phyloP scores from a whole-genome alignment of 1,140 invertebrate genomes.

The Sarcophaga peregrina region DNA sequence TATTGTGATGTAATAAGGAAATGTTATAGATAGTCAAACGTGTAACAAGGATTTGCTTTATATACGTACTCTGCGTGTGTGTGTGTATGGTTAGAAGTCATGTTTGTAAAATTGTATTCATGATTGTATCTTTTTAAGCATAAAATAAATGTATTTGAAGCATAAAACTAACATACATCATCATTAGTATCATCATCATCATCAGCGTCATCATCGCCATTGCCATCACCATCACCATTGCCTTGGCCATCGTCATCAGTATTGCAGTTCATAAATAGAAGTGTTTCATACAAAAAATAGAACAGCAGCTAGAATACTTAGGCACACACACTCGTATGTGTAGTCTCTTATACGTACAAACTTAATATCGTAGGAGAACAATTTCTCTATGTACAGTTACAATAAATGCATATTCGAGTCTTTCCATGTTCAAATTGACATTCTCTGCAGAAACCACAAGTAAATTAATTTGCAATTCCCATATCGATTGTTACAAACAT shows the following conservation, averaged over 20 bases:
- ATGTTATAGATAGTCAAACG: background rate
- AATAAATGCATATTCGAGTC: background rate
- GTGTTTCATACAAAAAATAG: background rate
- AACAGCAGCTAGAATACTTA: background rate
- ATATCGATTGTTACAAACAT: too few relatives aligned
- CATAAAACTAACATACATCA: slow-evolving; percentile 35
- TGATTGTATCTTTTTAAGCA: background rate
- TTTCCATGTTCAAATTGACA: background rate
- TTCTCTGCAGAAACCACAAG: background rate
- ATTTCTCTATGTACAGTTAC: too few relatives aligned
- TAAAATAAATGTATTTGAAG: slow-evolving; percentile 37
- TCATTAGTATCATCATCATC: background rate
- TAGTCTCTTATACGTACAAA: background rate
- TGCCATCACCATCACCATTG: background rate
- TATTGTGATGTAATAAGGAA: slow-evolving; percentile 11
- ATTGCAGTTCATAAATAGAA: slow-evolving; percentile 6
- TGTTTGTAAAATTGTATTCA: slow-evolving; percentile 9
- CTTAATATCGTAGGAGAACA: too few relatives aligned
- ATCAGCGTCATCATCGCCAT: background rate
- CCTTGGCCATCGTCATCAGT: background rate
- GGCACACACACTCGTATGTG: background rate
- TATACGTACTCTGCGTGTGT: background rate
- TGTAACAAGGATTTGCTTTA: background rate
- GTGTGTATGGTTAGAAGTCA: background rate
- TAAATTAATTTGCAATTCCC: too few relatives aligned